Evolutionary conservation across 2,113 vertebrate species (phyloP), one percentile per base, ranked within the genome.

Genomic region (Peucedramus taeniatus): DNA sequence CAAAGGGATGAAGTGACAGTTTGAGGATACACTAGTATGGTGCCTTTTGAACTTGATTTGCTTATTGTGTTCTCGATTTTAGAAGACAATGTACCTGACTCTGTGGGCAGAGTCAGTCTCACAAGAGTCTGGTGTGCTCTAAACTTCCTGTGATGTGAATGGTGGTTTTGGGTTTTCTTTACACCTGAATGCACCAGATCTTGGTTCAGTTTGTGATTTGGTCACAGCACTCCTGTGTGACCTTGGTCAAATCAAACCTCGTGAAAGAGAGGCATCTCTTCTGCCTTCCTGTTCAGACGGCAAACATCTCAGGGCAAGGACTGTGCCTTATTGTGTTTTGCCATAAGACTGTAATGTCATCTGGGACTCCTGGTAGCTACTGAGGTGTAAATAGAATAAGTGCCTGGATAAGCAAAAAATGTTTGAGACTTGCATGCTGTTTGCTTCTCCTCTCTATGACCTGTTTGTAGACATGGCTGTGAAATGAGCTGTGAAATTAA

Each of bases 401-500:
- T 83, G 31, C 27, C 20, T 91, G 47, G 30, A 39, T 79, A 91
- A 72, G 69, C 61, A 90, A 80, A 74, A 94, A 26, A 31, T 27
- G 20, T 88, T 90, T 63, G 82, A 65, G 42, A 14, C 63, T 88
- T 85, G 30, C 17, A 13, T 90, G 45, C 54, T 65, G 1, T 76
- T 89, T 76, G 37, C 42, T 83, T 88, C 45, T 92, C 26, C 28
- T 7, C 21, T 77, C 57, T 72, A 27, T 65, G 66, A 49, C 61
- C 45, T 42, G 53, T 69, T 85, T 70, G 77, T 64, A 77, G 78
- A 69, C 10, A 8, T 69, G 78, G 40, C 87, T 87, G 71, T 83
- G 88, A 87, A 96, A 69, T 88, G 75, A 83, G 49, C 71, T 93
- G 86, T 88, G 80, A 94, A 89, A 93, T 69, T 54, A 90, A 74